Conservation (phyloP, 2,113 vertebrate genomes). For the Gallinago jamesoni region DNA sequence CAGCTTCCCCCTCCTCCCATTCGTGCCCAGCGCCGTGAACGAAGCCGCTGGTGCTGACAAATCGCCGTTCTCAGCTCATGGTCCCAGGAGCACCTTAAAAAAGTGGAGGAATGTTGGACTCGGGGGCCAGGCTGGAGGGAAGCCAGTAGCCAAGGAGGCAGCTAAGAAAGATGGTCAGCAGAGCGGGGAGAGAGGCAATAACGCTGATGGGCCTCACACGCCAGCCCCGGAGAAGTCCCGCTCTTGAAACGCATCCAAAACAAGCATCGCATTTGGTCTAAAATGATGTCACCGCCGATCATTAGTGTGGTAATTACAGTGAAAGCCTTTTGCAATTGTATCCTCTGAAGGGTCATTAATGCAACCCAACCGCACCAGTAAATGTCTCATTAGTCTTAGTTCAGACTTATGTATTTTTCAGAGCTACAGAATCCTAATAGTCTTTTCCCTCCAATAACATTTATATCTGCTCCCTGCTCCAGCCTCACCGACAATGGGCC, state of each 20-base stretch:
- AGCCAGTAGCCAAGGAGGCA: slow-evolving; percentile 13
- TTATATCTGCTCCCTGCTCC: slow-evolving; percentile 50
- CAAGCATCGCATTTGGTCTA: slow-evolving; percentile 43
- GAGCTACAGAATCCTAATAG: slow-evolving; percentile 73
- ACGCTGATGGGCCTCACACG: not conserved
- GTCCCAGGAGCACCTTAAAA: slow-evolving; percentile 52
- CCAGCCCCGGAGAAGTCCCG: not conserved
- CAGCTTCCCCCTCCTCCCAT: not conserved
- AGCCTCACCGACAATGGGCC: not conserved
- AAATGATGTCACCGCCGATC: slow-evolving; percentile 77
- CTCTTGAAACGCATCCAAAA: slow-evolving; percentile 74
- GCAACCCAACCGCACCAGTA: slow-evolving; percentile 69
- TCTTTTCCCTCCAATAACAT: slow-evolving; percentile 42
- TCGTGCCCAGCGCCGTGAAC: not conserved
- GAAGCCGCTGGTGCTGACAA: slow-evolving; percentile 18
- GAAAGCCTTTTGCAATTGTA: slow-evolving; percentile 75
- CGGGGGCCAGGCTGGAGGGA: not conserved
- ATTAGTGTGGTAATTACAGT: slow-evolving; percentile 79
- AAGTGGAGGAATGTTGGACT: slow-evolving; percentile 9
- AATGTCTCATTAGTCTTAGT: slow-evolving; percentile 82
- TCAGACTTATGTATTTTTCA: slow-evolving; percentile 76
- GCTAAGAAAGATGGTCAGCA: slow-evolving; percentile 23
- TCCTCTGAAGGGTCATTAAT: slow-evolving; percentile 79
- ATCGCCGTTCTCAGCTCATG: slow-evolving; percentile 15
- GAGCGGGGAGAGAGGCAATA: slow-evolving; percentile 29